A percentile compares a stretch with the other conserved stretches of the same genome.
These are phyloP conservation scores for Pitangus sulphuratus DNA, from an alignment of 2,797 vertebrate species.

Conservation along the genomic window DNA sequence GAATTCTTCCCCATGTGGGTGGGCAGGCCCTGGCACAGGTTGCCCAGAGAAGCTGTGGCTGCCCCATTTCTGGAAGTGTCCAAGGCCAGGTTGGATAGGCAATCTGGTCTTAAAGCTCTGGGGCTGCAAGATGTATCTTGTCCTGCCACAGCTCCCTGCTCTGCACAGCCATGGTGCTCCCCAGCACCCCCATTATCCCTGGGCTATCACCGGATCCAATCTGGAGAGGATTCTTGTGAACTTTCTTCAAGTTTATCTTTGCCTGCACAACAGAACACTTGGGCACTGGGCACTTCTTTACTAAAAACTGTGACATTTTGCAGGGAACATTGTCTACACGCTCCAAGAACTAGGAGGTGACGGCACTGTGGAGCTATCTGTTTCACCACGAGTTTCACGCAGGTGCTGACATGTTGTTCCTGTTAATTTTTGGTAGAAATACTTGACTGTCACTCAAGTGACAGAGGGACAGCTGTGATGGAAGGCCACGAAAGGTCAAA, in stretches of 20 bases:
- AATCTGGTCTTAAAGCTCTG: not conserved
- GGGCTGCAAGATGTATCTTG: rapidly evolving
- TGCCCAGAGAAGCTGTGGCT: not conserved
- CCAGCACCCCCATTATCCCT: rapidly evolving
- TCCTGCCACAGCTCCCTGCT: not conserved
- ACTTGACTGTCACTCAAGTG: rapidly evolving
- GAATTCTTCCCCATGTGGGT: not conserved
- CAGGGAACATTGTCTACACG: rapidly evolving
- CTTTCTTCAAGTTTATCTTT: not conserved
- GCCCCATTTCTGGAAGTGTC: not conserved
- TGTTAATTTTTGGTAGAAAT: not conserved
- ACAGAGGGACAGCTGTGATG: not conserved
- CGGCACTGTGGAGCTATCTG: rapidly evolving
- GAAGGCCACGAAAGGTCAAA: not conserved
- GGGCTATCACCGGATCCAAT: rapidly evolving
- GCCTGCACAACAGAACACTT: not conserved
- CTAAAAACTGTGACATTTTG: not conserved
- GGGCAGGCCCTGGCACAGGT: not conserved
- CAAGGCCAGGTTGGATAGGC: not conserved
- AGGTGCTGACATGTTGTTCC: not conserved
- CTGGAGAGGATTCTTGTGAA: rapidly evolving
- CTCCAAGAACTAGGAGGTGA: not conserved
- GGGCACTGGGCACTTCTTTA: not conserved
- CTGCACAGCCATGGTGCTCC: not conserved
- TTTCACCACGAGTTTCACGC: no score